Percentiles rank a stretch among this genome's conserved stretches.
Conservation (phyloP, 2,888 invertebrate genomes). For the Conistra vaccinii region DNA sequence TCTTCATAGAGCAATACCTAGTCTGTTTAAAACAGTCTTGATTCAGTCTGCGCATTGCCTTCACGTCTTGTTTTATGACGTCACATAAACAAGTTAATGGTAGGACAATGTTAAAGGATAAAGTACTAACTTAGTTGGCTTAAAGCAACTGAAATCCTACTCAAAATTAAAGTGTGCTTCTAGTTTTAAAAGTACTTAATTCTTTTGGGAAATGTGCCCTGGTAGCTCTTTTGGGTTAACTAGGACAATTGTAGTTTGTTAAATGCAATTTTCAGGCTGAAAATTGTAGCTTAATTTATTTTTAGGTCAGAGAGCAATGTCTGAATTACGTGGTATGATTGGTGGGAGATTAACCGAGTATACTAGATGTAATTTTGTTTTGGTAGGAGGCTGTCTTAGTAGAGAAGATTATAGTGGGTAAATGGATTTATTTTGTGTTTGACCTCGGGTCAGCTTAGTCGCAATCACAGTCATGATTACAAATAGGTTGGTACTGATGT, state of each 20-base stretch:
- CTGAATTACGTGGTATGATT: conserved; percentile 5
- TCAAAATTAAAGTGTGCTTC: conserved; percentile 44
- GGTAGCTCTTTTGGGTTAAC: conserved; percentile 42
- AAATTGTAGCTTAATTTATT: conserved; percentile 35
- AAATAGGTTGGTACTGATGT: conserved; percentile 23
- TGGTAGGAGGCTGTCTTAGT: not conserved
- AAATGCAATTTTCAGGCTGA: conserved; percentile 23
- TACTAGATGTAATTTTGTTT: not conserved
- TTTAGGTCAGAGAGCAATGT: conserved; percentile 33
- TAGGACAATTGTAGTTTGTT: conserved; percentile 35
- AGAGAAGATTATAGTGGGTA: conserved; percentile 9
- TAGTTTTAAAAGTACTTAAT: conserved; percentile 44
- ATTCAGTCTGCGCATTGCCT: not conserved
- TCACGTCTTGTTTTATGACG: conserved; percentile 8
- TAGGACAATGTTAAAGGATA: conserved; percentile 11
- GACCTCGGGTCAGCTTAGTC: conserved; percentile 14
- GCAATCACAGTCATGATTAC: conserved; percentile 27
- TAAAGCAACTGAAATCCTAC: conserved; percentile 24
- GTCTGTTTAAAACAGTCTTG: not conserved
- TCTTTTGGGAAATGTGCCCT: conserved; percentile 29
- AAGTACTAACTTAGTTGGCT: conserved; percentile 26
- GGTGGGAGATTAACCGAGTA: not conserved
- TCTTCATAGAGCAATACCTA: not conserved
- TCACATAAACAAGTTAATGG: conserved; percentile 37
- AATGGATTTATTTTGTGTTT: conserved; percentile 8